Conservation (phyloP, 2,888 invertebrate species). For the Cerceris rybyensis region DNA sequence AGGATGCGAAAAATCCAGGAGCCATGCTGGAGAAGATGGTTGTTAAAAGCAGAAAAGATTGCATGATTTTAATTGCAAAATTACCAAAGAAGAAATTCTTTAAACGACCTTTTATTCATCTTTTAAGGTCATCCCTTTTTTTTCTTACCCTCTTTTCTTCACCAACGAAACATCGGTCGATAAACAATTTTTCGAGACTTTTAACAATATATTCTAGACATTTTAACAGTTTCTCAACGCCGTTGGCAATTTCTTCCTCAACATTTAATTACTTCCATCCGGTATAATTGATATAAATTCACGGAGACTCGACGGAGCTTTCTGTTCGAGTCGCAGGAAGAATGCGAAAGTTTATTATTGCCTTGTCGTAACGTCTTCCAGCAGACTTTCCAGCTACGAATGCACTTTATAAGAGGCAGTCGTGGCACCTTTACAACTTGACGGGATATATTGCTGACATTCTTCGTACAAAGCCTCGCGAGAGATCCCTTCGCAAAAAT, state of each 20-base stretch:
- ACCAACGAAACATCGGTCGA: not conserved
- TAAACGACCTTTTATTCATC: too few relatives aligned
- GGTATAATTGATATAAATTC: slow-evolving; percentile 64
- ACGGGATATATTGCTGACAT: slow-evolving; percentile 16
- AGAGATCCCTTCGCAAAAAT: not conserved
- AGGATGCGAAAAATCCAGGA: too few relatives aligned
- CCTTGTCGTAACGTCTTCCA: slow-evolving; percentile 43
- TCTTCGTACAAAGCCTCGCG: not conserved
- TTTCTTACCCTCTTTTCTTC: not conserved
- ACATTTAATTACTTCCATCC: slow-evolving; percentile 52
- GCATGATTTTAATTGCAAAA: too few relatives aligned
- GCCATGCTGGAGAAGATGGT: too few relatives aligned
- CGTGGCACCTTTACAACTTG: slow-evolving; percentile 21
- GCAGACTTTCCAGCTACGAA: slow-evolving; percentile 28
- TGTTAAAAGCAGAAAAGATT: too few relatives aligned
- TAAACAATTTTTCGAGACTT: not conserved
- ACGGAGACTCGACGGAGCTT: slow-evolving; percentile 33
- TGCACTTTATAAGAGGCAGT: slow-evolving; percentile 33
- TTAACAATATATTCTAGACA: not conserved
- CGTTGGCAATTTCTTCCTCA: not conserved
- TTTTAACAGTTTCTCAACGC: not conserved
- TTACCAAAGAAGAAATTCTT: too few relatives aligned
- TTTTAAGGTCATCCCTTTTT: too few relatives aligned
- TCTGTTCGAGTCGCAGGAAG: slow-evolving; percentile 46
- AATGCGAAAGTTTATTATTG: slow-evolving; percentile 59